phyloP scores from a whole-genome alignment of 2,797 vertebrate species.

The Tapera naevia region DNA sequence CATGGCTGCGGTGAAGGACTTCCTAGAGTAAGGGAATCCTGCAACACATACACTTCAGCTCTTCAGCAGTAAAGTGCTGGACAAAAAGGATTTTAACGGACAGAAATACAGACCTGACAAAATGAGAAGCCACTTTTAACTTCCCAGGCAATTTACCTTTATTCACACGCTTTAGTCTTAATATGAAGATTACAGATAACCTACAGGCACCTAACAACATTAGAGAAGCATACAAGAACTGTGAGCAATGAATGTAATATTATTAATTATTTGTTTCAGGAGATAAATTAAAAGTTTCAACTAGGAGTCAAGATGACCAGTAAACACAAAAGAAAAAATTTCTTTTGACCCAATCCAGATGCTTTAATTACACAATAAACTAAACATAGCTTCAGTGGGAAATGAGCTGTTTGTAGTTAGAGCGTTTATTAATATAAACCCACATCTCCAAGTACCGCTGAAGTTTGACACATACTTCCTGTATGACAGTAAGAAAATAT shows the following conservation, averaged over 20 bases:
- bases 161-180: background rate
- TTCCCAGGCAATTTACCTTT: background rate
- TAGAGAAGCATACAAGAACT: background rate
- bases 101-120: background rate
- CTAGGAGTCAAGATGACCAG: background rate
- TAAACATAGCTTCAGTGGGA: constrained; percentile 30
- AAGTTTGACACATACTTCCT: constrained; percentile 48
- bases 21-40: background rate
- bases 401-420: background rate
- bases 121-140: background rate
- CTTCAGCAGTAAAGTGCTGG: background rate
- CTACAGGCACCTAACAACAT: rapidly evolving
- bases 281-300: background rate
- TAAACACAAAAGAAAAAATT: background rate
- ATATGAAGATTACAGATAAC: background rate
- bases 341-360: background rate
- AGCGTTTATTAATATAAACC: constrained; percentile 33
- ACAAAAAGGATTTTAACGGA: background rate
- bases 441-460: background rate
- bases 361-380: constrained; percentile 9
- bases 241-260: background rate
- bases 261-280: background rate
- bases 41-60: background rate
- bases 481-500: constrained; percentile 26
- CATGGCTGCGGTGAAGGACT: background rate